Evolutionary conservation across 1,140 invertebrate species (phyloP).

Genomic region (Wiebesia pumilae): DNA sequence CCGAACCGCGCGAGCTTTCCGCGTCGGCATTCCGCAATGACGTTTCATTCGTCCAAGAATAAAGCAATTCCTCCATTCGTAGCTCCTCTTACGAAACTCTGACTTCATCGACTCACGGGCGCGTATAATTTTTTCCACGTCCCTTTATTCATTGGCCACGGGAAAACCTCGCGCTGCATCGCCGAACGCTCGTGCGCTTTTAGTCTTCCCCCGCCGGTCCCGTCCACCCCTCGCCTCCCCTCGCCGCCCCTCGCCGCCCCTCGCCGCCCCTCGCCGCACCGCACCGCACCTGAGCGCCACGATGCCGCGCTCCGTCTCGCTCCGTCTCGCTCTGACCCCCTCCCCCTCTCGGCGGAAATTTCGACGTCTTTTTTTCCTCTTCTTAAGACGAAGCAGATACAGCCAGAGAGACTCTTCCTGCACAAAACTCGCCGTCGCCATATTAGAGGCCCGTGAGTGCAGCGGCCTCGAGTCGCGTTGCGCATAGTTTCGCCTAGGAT

Average conservation of each 20-base stretch:
- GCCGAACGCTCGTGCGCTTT: background rate
- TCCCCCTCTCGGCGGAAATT: background rate
- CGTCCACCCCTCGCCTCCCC: too few species aligned
- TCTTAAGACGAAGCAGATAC: background rate
- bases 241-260: too few species aligned
- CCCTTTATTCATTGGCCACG: slow-evolving; percentile 11
- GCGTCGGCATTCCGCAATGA: background rate
- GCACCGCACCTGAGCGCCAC: too few species aligned
- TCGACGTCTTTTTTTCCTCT: background rate
- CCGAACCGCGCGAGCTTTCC: background rate
- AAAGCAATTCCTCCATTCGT: background rate
- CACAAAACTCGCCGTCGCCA: slow-evolving; percentile 4
- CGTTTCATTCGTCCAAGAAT: background rate
- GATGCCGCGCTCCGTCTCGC: background rate
- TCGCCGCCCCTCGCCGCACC: too few species aligned
- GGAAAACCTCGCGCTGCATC: slow-evolving; percentile 8
- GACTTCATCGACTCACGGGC: background rate
- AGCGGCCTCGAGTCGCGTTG: background rate
- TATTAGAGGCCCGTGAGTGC: background rate
- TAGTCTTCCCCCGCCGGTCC: too few species aligned
- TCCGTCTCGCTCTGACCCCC: background rate
- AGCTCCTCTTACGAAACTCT: background rate
- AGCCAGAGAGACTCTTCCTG: background rate
- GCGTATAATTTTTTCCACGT: slow-evolving; percentile 12
- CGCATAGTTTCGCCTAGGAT: slow-evolving; percentile 9